phyloP scores from a whole-genome alignment of 1,140 invertebrate species.

The Drosophila grimshawi region DNA sequence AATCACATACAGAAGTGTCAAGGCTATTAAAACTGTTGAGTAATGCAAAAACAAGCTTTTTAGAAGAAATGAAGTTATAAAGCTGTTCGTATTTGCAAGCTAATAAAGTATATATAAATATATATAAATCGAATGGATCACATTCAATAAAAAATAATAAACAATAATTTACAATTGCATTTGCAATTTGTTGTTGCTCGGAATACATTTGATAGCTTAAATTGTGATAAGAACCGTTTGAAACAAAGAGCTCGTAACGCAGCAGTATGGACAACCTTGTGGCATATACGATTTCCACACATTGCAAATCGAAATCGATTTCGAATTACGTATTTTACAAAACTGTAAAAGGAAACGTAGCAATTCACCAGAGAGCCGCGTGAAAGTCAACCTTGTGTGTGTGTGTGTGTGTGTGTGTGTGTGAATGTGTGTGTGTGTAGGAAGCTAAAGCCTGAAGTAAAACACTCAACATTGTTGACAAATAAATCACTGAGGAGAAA shows the following conservation, averaged over 20 bases:
- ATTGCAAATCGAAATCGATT: conserved; percentile 67
- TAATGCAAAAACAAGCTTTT: too few relatives aligned
- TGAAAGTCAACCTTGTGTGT: conserved; percentile 67
- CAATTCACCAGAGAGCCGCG: conserved; percentile 38
- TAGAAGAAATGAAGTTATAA: neutral
- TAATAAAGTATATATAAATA: neutral
- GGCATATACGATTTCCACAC: conserved; percentile 29
- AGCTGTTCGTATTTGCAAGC: neutral
- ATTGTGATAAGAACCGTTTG: conserved; percentile 58
- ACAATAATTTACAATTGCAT: conserved; percentile 16
- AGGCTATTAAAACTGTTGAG: neutral
- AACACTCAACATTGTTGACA: conserved; percentile 30
- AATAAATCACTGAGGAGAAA: conserved; percentile 64
- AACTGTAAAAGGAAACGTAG: conserved; percentile 67
- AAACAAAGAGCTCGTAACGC: conserved; percentile 32
- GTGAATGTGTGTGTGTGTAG: conserved; percentile 44
- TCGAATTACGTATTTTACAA: conserved; percentile 64
- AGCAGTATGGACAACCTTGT: conserved; percentile 48
- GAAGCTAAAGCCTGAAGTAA: conserved; percentile 35
- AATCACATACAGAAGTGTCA: neutral
- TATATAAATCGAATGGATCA: neutral
- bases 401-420: conserved; percentile 39
- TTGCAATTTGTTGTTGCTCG: conserved; percentile 3
- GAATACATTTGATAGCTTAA: conserved; percentile 1
- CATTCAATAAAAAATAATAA: neutral